phyloP scores from a whole-genome alignment of 2,888 invertebrate genomes.

The Celastrina argiolus region DNA sequence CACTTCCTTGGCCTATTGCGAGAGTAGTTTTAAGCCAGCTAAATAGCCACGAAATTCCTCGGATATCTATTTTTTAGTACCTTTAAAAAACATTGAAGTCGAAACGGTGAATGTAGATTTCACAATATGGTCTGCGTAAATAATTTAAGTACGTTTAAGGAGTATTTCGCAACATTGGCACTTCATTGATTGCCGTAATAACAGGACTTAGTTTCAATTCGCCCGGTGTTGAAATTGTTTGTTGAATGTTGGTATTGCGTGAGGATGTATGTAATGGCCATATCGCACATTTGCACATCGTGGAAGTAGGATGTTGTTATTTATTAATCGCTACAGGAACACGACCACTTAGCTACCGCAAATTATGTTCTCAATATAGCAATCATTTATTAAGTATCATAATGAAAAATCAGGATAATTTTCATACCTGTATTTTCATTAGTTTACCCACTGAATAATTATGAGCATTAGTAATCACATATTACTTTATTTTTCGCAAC shows the following conservation, averaged over 20 bases:
- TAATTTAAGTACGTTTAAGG: slow-evolving; percentile 7
- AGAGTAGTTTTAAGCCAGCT: too few relatives aligned
- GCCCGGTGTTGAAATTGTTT: slow-evolving; percentile 8
- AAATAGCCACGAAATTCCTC: too few relatives aligned
- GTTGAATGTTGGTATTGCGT: neutral
- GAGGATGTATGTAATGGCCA: slow-evolving; percentile 15
- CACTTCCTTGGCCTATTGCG: too few relatives aligned
- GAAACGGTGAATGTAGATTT: neutral
- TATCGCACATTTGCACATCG: slow-evolving; percentile 7
- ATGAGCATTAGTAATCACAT: too few relatives aligned
- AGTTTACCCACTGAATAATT: too few relatives aligned
- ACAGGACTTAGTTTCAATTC: slow-evolving; percentile 17
- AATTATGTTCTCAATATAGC: too few relatives aligned
- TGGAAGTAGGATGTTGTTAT: slow-evolving; percentile 13
- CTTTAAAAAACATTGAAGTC: neutral
- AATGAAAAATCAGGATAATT: too few relatives aligned
- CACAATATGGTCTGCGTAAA: neutral
- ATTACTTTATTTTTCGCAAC: too few relatives aligned
- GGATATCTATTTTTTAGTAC: neutral
- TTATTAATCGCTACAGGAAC: neutral
- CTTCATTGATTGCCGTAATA: slow-evolving; percentile 18
- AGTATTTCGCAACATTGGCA: neutral
- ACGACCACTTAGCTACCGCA: neutral
- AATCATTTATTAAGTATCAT: too few relatives aligned
- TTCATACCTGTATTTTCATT: too few relatives aligned